These are phyloP conservation scores for Zaprionus kolodkinae DNA, from an alignment of 1,140 invertebrate species.

Conservation along the genomic window DNA sequence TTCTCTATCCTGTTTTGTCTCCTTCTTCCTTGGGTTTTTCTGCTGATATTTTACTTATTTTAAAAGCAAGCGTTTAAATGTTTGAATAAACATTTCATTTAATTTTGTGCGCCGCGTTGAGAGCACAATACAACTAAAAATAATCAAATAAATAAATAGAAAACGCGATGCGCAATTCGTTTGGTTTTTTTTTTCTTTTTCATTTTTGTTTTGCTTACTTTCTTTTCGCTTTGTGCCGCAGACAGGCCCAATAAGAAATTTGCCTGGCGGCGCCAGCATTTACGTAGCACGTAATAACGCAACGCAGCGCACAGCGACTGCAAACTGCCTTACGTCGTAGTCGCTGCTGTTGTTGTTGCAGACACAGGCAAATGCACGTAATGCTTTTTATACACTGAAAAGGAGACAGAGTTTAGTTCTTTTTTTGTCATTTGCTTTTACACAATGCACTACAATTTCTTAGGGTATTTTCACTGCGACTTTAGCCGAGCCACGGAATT, in stretches of 20 bases:
- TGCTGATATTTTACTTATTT: constrained; percentile 18
- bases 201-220: constrained; percentile 1
- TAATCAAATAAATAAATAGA: constrained; percentile 72
- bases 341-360: constrained; percentile 18
- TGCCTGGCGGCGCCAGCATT: constrained; percentile 67
- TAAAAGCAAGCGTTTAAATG: constrained; percentile 74
- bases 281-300: constrained; percentile 68
- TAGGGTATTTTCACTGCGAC: background rate
- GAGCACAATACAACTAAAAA: constrained; percentile 65
- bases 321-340: constrained; percentile 26
- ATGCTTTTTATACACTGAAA: constrained; percentile 28
- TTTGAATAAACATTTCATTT: constrained; percentile 83
- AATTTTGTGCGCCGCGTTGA: constrained; percentile 59
- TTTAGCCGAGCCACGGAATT: background rate
- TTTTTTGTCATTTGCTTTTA: background rate
- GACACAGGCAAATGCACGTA: constrained; percentile 42
- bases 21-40: constrained; percentile 33
- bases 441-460: background rate
- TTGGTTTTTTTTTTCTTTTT: constrained; percentile 1
- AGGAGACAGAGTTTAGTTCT: background rate
- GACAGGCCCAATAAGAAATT: constrained; percentile 58
- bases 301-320: constrained; percentile 12
- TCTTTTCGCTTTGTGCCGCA: constrained; percentile 16
- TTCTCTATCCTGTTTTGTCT: constrained; percentile 40
- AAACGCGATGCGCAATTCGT: constrained; percentile 31